Base-by-base conservation (phyloP, 2,113 vertebrate species). In the Equus quagga region DNA sequence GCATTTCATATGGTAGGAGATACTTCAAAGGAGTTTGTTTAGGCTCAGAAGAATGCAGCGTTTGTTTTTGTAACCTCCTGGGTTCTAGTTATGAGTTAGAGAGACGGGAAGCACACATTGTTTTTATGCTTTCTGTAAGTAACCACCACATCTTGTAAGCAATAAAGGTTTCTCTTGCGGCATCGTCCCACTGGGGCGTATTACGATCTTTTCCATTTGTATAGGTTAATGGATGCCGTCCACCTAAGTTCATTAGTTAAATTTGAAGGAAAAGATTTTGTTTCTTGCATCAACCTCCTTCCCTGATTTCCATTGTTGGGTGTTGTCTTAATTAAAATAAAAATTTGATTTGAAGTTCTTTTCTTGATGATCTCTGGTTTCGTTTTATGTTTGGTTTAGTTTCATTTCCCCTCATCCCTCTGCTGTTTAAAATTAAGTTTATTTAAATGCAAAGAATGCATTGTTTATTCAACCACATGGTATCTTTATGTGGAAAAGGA, bases 281-380 rank as follows among this genome's bases (percentile, higher is more conserved):
- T 98, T 98, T 98, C 97, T 98, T 97, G 87, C 91, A 97, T 96
- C 96, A 98, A 96, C 60, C 73, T 97, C 96, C 97, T 98, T 98
- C 96, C 96, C 96, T 98, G 96, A 98, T 98, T 98, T 96, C 90
- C 96, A 80, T 93, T 98, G 88, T 96, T 96, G 98, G 97, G 82
- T 36, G 89, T 98, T 98, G 87, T 96, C 98, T 97, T 97, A 98
- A 98, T 99, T 98, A 98, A 98, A 98, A 95, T 97, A 95, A 94
- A 94, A 98, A 97, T 98, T 98, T 98, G 89, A 84, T 98, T 98
- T 97, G 96, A 98, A 98, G 96, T 98, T 54, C 73, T 89, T 51
- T 94, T 96, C 91, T 97, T 98, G 98, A 98, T 97, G 96, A 98
- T 98, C 83, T 89, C 87, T 89, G 89, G 70, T 95, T 98, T 98